Percentiles rank a stretch among this genome's conserved stretches.
phyloP scores from a whole-genome alignment of 1,140 invertebrate species.

The Orchesella cincta region DNA sequence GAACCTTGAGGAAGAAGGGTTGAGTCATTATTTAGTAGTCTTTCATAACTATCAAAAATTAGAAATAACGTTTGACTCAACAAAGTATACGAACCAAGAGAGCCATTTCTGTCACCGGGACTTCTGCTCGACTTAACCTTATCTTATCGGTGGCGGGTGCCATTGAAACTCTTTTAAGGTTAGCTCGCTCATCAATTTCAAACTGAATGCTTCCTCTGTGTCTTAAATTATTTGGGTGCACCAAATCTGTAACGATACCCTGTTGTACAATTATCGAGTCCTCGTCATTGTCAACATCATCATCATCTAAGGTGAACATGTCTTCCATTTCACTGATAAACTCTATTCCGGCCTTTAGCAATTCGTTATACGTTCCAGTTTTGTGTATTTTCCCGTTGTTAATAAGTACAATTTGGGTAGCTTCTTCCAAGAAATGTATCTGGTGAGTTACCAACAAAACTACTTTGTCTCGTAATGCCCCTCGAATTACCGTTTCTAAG shows the following conservation, averaged over 20 bases:
- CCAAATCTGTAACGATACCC: background rate
- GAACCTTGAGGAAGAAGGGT: too few species aligned
- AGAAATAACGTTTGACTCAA: too few species aligned
- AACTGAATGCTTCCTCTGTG: background rate
- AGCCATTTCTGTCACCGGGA: too few species aligned
- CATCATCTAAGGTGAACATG: background rate
- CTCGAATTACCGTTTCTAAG: background rate
- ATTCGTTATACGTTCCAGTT: background rate
- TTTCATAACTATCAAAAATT: too few species aligned
- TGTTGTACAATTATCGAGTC: background rate
- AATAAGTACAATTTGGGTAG: background rate
- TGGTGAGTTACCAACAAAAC: slow-evolving; percentile 7
- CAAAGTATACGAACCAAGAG: too few species aligned
- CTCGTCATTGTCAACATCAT: background rate
- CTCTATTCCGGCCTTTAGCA: background rate
- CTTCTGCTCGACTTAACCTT: too few species aligned
- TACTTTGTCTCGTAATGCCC: background rate
- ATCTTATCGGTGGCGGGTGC: background rate
- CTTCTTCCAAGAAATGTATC: slow-evolving; percentile 3
- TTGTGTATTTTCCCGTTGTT: background rate
- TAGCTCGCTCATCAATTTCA: background rate
- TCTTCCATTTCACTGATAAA: background rate
- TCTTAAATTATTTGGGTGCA: background rate
- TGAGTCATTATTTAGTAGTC: too few species aligned
- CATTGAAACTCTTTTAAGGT: background rate